Conservation (phyloP, 2,888 invertebrate species). For the Steinernema carpocapsae region DNA sequence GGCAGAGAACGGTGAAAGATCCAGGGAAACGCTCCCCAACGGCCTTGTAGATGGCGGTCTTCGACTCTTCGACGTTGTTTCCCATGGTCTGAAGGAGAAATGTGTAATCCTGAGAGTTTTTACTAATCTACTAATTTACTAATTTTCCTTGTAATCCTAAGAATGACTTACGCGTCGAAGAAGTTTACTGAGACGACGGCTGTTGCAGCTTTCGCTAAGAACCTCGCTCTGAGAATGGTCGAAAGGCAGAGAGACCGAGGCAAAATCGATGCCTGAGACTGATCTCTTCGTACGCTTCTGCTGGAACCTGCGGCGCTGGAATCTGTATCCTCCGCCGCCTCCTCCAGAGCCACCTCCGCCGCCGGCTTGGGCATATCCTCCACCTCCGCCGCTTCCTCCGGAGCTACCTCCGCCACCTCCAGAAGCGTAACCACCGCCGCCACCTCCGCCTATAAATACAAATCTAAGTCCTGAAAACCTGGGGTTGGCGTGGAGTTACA, state of each 20-base stretch:
- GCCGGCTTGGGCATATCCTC: slow-evolving; percentile 4
- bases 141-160: no score
- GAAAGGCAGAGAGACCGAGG: not conserved
- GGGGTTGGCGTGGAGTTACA: no score
- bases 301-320: not conserved
- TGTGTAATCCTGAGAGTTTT: not conserved
- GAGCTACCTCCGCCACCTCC: not conserved
- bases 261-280: not conserved
- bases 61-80: not conserved
- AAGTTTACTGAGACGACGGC: slow-evolving; percentile 17
- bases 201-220: slow-evolving; percentile 19
- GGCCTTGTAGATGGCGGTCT: slow-evolving; percentile 3
- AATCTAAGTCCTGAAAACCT: no score
- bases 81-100: not conserved
- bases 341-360: slow-evolving; percentile 20
- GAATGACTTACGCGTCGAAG: slow-evolving; percentile 7
- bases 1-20: slow-evolving; percentile 14
- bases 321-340: not conserved
- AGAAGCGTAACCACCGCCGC: not conserved
- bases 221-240: not conserved
- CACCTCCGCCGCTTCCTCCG: slow-evolving; percentile 6
- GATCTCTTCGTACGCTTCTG: slow-evolving; percentile 1
- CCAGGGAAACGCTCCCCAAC: not conserved
- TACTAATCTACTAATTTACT: no score
- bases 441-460: not conserved